phyloP scores from a whole-genome alignment of 2,888 invertebrate species.

The Mayetiola destructor region DNA sequence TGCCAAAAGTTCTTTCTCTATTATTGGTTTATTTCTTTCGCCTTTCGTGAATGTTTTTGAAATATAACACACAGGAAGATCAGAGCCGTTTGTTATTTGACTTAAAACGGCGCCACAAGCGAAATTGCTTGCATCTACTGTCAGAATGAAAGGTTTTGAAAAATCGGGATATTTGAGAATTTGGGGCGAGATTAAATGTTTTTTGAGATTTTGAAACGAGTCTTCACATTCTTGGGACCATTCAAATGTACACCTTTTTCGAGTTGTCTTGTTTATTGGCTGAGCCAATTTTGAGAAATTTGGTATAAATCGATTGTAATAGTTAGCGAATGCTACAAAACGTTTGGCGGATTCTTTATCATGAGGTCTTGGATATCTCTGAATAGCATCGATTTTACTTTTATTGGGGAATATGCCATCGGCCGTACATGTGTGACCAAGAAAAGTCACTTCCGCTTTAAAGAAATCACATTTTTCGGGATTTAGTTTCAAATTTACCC shows the following conservation, averaged over 20 bases:
- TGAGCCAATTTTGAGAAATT: slow-evolving; percentile 14
- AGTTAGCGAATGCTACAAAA: slow-evolving; percentile 17
- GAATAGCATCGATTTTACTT: slow-evolving; percentile 16
- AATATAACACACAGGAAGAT: slow-evolving; percentile 21
- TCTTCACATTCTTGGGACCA: slow-evolving; percentile 17
- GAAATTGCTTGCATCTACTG: slow-evolving; percentile 19
- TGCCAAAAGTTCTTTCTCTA: slow-evolving; percentile 25
- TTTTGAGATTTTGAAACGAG: slow-evolving; percentile 16
- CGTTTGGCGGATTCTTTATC: slow-evolving; percentile 13
- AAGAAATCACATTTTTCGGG: slow-evolving; percentile 20
- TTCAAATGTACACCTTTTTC: slow-evolving; percentile 11
- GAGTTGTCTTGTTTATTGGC: slow-evolving; percentile 3
- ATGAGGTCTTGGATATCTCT: slow-evolving; percentile 15
- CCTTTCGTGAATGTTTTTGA: slow-evolving; percentile 20
- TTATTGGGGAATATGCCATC: slow-evolving; percentile 15
- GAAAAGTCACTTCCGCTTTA: slow-evolving; percentile 18
- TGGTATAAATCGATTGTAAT: slow-evolving; percentile 16
- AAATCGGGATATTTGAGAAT: slow-evolving; percentile 18
- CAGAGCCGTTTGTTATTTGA: slow-evolving; percentile 13
- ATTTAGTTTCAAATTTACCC: slow-evolving; percentile 18
- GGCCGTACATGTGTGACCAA: slow-evolving; percentile 17
- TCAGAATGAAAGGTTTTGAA: slow-evolving; percentile 17
- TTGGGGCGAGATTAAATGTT: background rate
- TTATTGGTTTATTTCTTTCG: slow-evolving; percentile 14
- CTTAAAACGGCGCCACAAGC: slow-evolving; percentile 19